Evolutionary conservation across 2,113 vertebrate species (phyloP).

Genomic region (Callionymus lyra): DNA sequence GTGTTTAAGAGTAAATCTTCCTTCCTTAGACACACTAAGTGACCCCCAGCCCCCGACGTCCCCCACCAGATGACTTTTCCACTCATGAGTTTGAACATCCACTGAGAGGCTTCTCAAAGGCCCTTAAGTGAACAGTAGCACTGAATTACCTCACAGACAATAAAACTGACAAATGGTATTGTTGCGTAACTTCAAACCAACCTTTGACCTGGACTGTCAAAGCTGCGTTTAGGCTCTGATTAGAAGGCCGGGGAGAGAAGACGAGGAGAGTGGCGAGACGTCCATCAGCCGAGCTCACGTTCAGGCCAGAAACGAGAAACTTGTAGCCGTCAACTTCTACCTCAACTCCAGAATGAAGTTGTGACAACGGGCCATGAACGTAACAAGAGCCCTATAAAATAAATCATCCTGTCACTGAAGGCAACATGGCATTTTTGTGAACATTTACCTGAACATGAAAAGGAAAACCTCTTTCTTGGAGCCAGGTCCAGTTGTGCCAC

Average conservation of each 20-base stretch:
- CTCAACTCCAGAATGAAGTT: slow-evolving; percentile 45
- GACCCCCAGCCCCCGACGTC: slow-evolving; percentile 46
- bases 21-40: slow-evolving; percentile 39
- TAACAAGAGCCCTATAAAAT: slow-evolving; percentile 36
- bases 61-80: slow-evolving; percentile 26
- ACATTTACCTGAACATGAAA: slow-evolving; percentile 52
- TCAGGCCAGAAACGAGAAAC: slow-evolving; percentile 53
- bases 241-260: slow-evolving; percentile 20
- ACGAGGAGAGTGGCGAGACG: slow-evolving; percentile 47
- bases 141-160: background rate
- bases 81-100: slow-evolving; percentile 23
- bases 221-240: slow-evolving; percentile 5
- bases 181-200: slow-evolving; percentile 17
- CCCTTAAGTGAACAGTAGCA: slow-evolving; percentile 24
- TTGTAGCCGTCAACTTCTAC: slow-evolving; percentile 47
- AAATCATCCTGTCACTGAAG: background rate
- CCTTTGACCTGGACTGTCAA: slow-evolving; percentile 50
- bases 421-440: background rate
- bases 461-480: slow-evolving; percentile 55
- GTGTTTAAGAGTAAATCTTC: slow-evolving; percentile 45
- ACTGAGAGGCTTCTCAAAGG: slow-evolving; percentile 33
- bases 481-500: slow-evolving; percentile 63
- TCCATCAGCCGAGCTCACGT: slow-evolving; percentile 37
- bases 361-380: slow-evolving; percentile 23
- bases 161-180: background rate